Evolutionary conservation across 2,888 invertebrate genomes (phyloP).

Genomic region (Sicus ferrugineus): DNA sequence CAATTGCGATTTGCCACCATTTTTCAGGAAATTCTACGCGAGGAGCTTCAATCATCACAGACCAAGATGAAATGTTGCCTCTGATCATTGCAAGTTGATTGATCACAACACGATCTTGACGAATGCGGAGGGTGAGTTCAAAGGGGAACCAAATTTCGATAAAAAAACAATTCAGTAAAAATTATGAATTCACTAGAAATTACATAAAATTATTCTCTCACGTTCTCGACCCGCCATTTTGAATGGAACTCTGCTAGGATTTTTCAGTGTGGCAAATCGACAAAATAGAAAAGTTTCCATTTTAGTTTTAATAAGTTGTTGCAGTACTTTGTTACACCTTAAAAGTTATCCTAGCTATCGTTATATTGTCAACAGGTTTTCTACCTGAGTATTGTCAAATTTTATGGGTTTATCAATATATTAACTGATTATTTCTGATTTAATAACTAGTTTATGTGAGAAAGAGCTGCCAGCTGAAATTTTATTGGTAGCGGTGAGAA

Average conservation of each 20-base stretch:
- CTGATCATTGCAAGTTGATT: neutral
- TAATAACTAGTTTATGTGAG: conserved; percentile 14
- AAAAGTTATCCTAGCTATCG: neutral
- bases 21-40: conserved; percentile 51
- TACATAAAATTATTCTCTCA: too few species aligned
- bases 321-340: neutral
- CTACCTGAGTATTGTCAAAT: too few species aligned
- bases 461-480: conserved; percentile 21
- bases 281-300: neutral
- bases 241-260: neutral
- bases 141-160: neutral
- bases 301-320: conserved; percentile 8
- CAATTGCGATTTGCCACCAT: conserved; percentile 76
- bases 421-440: conserved; percentile 17
- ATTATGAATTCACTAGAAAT: too few species aligned
- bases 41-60: too few species aligned
- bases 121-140: neutral
- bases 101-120: neutral
- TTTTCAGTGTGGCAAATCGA: conserved; percentile 14
- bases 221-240: neutral
- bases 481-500: conserved; percentile 20
- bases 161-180: neutral
- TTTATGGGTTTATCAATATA: too few species aligned
- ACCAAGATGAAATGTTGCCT: conserved; percentile 1
- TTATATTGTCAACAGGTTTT: neutral